Evolutionary conservation across 1,140 invertebrate species (phyloP).

Genomic region (Drosophila ficusphila): DNA sequence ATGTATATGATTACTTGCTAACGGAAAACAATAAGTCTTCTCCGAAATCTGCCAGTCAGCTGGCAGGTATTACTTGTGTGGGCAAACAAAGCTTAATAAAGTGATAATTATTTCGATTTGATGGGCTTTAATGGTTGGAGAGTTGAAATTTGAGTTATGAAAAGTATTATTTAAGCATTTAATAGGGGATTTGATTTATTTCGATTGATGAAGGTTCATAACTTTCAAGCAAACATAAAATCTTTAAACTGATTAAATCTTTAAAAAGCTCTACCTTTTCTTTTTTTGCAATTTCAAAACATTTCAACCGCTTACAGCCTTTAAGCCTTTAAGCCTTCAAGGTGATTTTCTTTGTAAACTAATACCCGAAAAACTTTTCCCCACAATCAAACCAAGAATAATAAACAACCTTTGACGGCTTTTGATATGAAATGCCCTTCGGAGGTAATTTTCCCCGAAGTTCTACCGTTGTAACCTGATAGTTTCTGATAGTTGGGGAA

Average conservation of each 20-base stretch:
- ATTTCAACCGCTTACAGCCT: background rate
- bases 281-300: too few relatives aligned
- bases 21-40: background rate
- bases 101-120: background rate
- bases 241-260: too few relatives aligned
- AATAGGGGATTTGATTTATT: too few relatives aligned
- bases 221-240: too few relatives aligned
- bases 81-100: conserved; percentile 2
- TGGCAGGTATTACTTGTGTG: background rate
- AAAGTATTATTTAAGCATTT: too few relatives aligned
- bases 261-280: too few relatives aligned
- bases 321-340: background rate
- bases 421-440: background rate
- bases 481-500: conserved; percentile 4
- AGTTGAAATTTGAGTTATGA: too few relatives aligned
- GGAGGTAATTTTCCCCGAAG: background rate
- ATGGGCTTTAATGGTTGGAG: too few relatives aligned
- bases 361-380: background rate
- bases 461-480: background rate
- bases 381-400: background rate
- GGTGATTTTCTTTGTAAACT: background rate
- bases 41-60: conserved; percentile 14
- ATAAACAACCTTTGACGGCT: background rate
- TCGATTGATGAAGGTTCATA: too few relatives aligned
- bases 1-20: background rate